Evolutionary conservation across 2,113 vertebrate species (phyloP).

Genomic region (Sarotherodon lohbergeri): DNA sequence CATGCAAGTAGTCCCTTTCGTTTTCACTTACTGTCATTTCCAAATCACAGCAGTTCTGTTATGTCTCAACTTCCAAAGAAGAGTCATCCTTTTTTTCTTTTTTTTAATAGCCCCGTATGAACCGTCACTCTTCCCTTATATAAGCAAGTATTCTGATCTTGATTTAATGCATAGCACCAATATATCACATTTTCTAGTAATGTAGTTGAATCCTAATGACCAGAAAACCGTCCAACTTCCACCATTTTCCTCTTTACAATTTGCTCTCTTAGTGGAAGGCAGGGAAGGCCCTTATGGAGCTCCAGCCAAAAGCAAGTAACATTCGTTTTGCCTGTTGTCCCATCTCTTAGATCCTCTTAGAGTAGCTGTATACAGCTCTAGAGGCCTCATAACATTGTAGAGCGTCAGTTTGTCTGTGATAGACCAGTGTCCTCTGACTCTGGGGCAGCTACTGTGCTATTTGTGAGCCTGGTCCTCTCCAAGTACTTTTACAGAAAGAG

Average conservation of each 20-base stretch:
- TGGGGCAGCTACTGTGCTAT: neutral
- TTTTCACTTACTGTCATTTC: neutral
- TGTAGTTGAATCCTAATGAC: neutral
- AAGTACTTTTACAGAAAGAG: neutral
- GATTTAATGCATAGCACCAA: neutral
- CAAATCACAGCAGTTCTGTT: neutral
- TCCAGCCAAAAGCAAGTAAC: constrained; percentile 70
- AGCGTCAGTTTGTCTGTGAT: neutral
- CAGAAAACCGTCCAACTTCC: neutral
- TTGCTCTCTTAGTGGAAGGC: constrained; percentile 50
- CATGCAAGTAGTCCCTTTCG: constrained; percentile 62
- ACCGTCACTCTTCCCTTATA: constrained; percentile 5
- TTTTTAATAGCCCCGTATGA: constrained; percentile 39
- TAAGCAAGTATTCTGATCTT: constrained; percentile 66
- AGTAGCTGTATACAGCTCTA: neutral
- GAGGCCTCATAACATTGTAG: neutral
- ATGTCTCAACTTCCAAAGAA: neutral
- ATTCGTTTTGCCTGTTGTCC: neutral
- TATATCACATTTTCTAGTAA: neutral
- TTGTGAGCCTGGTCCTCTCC: neutral
- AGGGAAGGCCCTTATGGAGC: constrained; percentile 54
- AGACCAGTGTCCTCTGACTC: neutral
- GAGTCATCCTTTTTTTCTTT: neutral
- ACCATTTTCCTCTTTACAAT: constrained; percentile 8
- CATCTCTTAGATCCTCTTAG: neutral